Conservation (phyloP, 2,113 vertebrate species). For the Peromyscus californicus region DNA sequence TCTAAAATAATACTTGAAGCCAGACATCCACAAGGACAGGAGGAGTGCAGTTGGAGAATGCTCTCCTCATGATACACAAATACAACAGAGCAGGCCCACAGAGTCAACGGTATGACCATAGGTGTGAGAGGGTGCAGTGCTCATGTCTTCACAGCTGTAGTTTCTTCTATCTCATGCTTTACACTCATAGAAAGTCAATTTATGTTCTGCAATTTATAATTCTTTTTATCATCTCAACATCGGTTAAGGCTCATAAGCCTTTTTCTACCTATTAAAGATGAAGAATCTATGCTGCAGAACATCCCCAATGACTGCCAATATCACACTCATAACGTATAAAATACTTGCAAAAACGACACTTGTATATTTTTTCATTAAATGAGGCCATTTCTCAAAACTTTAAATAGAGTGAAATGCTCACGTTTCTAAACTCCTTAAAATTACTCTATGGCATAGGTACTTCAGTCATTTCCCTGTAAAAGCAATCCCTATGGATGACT, state of each 20-base stretch:
- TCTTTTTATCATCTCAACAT: neutral
- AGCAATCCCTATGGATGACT: neutral
- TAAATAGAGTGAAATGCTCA: neutral
- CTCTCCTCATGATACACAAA: accelerated
- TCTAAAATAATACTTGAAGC: neutral
- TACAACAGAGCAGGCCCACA: neutral
- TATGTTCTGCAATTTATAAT: neutral
- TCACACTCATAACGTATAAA: neutral
- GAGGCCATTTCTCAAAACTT: neutral
- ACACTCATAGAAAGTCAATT: neutral
- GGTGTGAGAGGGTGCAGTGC: neutral
- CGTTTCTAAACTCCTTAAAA: neutral
- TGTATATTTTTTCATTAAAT: neutral
- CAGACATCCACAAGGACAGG: neutral
- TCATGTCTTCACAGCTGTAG: neutral
- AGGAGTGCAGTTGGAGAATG: too few species aligned
- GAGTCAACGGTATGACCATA: neutral
- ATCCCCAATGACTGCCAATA: neutral
- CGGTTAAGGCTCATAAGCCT: neutral
- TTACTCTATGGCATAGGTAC: neutral
- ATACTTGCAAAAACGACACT: neutral
- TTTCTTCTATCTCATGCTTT: neutral
- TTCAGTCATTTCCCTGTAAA: neutral
- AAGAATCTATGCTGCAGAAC: neutral
- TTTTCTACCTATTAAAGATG: neutral